Conservation (phyloP, 2,113 vertebrate species). For the Eidolon helvum region DNA sequence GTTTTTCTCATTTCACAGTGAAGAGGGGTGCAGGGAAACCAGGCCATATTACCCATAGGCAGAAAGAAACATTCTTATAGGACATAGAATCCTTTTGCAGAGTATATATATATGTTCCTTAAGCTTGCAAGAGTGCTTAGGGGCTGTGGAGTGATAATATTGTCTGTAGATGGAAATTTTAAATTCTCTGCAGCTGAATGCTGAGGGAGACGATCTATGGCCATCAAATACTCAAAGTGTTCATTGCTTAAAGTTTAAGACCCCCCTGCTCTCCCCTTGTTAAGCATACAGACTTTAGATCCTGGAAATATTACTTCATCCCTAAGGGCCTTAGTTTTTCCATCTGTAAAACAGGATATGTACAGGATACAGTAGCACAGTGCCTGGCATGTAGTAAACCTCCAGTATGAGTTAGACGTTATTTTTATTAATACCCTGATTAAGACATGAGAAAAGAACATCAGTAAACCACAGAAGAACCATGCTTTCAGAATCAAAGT, state of each 20-base stretch:
- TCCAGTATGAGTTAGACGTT: neutral
- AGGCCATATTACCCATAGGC: no score
- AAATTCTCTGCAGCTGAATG: neutral
- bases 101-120: neutral
- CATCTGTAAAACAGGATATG: neutral
- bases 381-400: neutral
- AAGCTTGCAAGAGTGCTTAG: neutral
- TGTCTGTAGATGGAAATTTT: neutral
- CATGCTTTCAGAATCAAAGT: neutral
- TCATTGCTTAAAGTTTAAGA: neutral
- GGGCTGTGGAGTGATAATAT: neutral
- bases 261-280: no score
- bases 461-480: neutral
- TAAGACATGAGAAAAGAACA: neutral
- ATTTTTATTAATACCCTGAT: neutral
- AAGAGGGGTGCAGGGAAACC: neutral
- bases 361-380: neutral
- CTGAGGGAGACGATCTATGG: neutral
- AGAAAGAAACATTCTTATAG: neutral
- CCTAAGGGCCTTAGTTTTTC: neutral
- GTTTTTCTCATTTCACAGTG: neutral
- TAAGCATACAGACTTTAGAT: neutral
- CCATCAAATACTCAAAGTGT: neutral
- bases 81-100: neutral
- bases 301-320: neutral